Percentiles rank a stretch among this genome's conserved stretches.
Conservation (phyloP, 1,140 invertebrate genomes). For the Aphelinus certus region DNA sequence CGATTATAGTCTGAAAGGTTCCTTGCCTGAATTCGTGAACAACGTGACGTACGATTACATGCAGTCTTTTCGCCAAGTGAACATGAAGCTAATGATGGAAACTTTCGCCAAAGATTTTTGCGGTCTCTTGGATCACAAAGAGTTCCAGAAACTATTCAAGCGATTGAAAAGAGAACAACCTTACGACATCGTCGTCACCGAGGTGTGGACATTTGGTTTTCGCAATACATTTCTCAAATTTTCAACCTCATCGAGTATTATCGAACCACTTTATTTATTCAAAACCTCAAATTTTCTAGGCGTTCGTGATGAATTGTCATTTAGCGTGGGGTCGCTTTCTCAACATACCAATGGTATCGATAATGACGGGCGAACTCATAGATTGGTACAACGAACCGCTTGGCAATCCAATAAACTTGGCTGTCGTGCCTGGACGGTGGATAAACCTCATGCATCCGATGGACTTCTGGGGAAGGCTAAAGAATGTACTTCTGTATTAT, state of each 20-base stretch:
- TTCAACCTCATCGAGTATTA: no score
- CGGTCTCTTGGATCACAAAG: slow-evolving; percentile 36
- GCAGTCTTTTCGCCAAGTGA: neutral
- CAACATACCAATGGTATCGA: slow-evolving; percentile 68
- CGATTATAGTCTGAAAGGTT: slow-evolving; percentile 48
- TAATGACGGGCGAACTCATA: slow-evolving; percentile 67
- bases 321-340: slow-evolving; percentile 68
- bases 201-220: slow-evolving; percentile 31
- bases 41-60: slow-evolving; percentile 38
- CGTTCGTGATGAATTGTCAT: slow-evolving; percentile 60
- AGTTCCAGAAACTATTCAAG: slow-evolving; percentile 42
- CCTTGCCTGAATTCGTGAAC: slow-evolving; percentile 32
- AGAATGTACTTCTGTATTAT: slow-evolving; percentile 7
- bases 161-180: slow-evolving; percentile 28
- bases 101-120: slow-evolving; percentile 31
- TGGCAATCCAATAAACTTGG: slow-evolving; percentile 68
- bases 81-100: neutral
- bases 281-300: slow-evolving; percentile 36
- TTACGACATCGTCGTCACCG: slow-evolving; percentile 44
- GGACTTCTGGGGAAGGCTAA: slow-evolving; percentile 70
- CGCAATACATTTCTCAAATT: no score
- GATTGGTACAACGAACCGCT: slow-evolving; percentile 69
- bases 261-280: no score
- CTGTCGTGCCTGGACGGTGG: slow-evolving; percentile 60
- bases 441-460: slow-evolving; percentile 66